Conservation (phyloP, 2,888 invertebrate genomes). For the Perdita meconis region DNA sequence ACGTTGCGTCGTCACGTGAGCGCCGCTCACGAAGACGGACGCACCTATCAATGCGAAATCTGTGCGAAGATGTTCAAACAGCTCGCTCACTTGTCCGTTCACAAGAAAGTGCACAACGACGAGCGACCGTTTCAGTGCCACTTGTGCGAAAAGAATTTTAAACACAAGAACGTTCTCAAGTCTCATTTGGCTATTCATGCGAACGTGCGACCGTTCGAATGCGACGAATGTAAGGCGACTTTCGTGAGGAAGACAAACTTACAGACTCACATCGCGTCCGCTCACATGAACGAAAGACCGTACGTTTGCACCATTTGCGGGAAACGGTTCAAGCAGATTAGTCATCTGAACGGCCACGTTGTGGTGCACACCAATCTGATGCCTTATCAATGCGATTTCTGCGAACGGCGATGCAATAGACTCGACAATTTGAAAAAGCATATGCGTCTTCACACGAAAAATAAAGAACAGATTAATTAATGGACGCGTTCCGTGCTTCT, state of each 20-base stretch:
- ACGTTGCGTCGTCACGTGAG: constrained; percentile 78
- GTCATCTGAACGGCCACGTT: constrained; percentile 78
- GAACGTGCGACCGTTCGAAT: constrained; percentile 84
- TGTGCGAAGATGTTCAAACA: constrained; percentile 81
- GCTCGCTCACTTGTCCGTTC: constrained; percentile 77
- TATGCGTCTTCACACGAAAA: constrained; percentile 77
- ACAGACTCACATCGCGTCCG: constrained; percentile 79
- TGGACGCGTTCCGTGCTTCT: neutral
- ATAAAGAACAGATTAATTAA: constrained; percentile 60
- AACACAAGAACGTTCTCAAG: constrained; percentile 85
- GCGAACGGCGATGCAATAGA: constrained; percentile 78
- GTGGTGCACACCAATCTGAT: constrained; percentile 79
- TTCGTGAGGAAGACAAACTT: constrained; percentile 79
- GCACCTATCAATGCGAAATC: constrained; percentile 80
- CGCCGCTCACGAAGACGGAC: constrained; percentile 77
- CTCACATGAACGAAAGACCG: constrained; percentile 79
- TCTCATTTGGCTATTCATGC: constrained; percentile 84
- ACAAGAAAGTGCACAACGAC: constrained; percentile 85
- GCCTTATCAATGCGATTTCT: constrained; percentile 79
- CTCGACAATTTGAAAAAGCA: constrained; percentile 80
- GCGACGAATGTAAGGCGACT: constrained; percentile 85
- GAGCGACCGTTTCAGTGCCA: constrained; percentile 85
- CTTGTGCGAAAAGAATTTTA: constrained; percentile 85
- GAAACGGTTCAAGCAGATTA: constrained; percentile 78
- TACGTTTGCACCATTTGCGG: constrained; percentile 77